Evolutionary conservation across 2,888 invertebrate species (phyloP), one percentile per base, ranked within the genome.

Genomic region (Baronia brevicornis): DNA sequence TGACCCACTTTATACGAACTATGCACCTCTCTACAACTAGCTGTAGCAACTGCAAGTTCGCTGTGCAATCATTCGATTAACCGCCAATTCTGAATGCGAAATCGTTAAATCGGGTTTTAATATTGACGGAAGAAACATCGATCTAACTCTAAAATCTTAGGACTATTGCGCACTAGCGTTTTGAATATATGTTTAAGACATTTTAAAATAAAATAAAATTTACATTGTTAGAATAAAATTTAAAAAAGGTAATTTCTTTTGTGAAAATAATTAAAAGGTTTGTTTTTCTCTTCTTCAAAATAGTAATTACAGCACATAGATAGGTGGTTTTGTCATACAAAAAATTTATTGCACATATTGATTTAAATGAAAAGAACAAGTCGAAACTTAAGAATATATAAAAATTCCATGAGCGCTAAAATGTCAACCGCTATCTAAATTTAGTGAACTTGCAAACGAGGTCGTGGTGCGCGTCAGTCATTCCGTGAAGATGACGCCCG

Each of bases 401-500:
- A n/a, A n/a, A n/a, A n/a, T n/a, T n/a, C n/a, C n/a, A n/a, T n/a
- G n/a, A n/a, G n/a, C n/a, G n/a, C n/a, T 24, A 46, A 54, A 62
- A 57, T 68, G 63, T 62, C 65, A 66, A 61, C 55, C 36, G 49
- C 50, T 58, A 60, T 70, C 66, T 69, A 68, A 71, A 65, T 63
- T 69, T 69, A 71, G 62, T 67, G 64, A 69, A 67, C 62, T 65
- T 63, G 61, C 56, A 62, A 57, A 60, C 68, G 68, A 44, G 43
- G 42, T 39, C 41, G 4, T 44, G 53, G 55, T 57, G 60, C 62
- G 63, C 69, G 66, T 65, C 65, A 67, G 61, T 60, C 59, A 63
- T 63, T 64, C 62, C 51, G 56, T 60, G 60, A 73, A 73, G 67
- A 74, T 70, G 70, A 68, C 71, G 73, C 58, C 68, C 64, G 65